Conservation (phyloP, 2,888 invertebrate species). For the Caradrina clavipalpis region DNA sequence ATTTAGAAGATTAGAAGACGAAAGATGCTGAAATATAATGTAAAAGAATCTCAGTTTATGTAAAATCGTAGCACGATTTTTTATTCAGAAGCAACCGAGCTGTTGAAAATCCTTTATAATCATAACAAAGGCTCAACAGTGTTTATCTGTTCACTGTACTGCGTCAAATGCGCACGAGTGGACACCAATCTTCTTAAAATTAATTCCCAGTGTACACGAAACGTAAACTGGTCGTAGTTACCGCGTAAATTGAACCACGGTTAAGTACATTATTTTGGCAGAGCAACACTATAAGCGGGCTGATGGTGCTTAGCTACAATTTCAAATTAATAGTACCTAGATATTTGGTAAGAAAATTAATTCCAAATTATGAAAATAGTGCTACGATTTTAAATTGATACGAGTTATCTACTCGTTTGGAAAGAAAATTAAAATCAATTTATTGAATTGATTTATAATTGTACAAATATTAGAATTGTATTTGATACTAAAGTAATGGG, state of each 20-base stretch:
- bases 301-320: too few species aligned
- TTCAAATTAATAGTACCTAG: too few species aligned
- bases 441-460: too few species aligned
- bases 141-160: constrained; percentile 59
- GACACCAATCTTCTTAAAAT: constrained; percentile 71
- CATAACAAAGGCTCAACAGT: constrained; percentile 51
- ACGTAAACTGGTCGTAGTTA: constrained; percentile 58
- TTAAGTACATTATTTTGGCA: constrained; percentile 65
- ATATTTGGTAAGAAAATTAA: too few species aligned
- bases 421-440: too few species aligned
- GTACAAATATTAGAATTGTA: too few species aligned
- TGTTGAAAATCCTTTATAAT: constrained; percentile 44
- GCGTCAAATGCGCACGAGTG: constrained; percentile 66
- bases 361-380: too few species aligned
- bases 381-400: too few species aligned
- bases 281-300: constrained; percentile 4
- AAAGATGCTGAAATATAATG: not conserved
- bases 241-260: constrained; percentile 60
- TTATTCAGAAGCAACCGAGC: constrained; percentile 33
- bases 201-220: constrained; percentile 61
- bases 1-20: not conserved
- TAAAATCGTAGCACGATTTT: constrained; percentile 1
- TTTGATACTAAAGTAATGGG: too few species aligned
- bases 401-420: too few species aligned
- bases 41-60: not conserved